Evolutionary conservation across 2,888 invertebrate species (phyloP).

Genomic region (Hoplodrina ambigua): DNA sequence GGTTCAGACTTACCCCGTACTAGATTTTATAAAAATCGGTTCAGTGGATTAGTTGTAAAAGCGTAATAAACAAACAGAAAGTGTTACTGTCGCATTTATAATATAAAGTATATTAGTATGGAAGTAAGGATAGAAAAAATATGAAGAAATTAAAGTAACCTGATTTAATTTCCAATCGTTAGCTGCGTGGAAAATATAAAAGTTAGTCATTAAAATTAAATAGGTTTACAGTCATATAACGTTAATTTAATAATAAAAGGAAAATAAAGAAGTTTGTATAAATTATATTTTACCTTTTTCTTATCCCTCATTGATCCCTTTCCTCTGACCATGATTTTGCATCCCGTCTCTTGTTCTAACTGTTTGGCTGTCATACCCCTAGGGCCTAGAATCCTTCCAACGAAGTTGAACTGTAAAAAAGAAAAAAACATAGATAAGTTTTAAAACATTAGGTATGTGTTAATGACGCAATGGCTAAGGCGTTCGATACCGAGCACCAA

Average conservation of each 20-base stretch:
- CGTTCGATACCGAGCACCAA: too few relatives aligned
- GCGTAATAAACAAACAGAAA: too few relatives aligned
- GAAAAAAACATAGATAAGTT: slow-evolving; percentile 60
- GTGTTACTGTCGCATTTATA: too few relatives aligned
- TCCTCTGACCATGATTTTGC: slow-evolving; percentile 99
- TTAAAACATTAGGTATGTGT: neutral
- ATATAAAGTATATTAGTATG: too few relatives aligned
- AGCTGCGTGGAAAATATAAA: slow-evolving; percentile 61
- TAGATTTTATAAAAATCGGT: too few relatives aligned
- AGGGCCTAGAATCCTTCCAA: slow-evolving; percentile 99
- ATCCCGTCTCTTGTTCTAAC: slow-evolving; percentile 99
- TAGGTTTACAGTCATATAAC: slow-evolving; percentile 2
- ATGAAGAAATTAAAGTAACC: slow-evolving; percentile 56
- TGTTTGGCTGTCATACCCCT: slow-evolving; percentile 99
- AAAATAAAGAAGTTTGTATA: slow-evolving; percentile 38
- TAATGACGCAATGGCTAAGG: too few relatives aligned
- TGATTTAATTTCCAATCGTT: slow-evolving; percentile 57
- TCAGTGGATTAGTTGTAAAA: too few relatives aligned
- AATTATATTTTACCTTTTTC: slow-evolving; percentile 95
- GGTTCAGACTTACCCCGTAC: too few relatives aligned
- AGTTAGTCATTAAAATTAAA: slow-evolving; percentile 24
- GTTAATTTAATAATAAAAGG: slow-evolving; percentile 22
- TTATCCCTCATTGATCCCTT: slow-evolving; percentile 99
- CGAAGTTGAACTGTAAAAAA: slow-evolving; percentile 98
- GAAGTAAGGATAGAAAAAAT: neutral